Evolutionary conservation across 2,113 vertebrate species (phyloP), one percentile per base, ranked within the genome.

Genomic region (Plestiodon gilberti): DNA sequence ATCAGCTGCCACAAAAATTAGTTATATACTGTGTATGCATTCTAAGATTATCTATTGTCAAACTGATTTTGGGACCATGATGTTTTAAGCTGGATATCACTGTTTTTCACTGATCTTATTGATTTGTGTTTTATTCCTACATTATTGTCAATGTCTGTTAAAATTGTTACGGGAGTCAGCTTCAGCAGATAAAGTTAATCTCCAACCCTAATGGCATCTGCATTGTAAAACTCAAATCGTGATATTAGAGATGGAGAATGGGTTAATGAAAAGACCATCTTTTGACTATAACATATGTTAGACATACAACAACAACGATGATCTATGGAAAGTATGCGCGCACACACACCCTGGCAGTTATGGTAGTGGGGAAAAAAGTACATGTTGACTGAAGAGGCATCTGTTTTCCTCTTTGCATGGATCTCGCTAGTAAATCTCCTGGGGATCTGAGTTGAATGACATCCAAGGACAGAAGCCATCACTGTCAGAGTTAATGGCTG

Each of bases 401-500:
- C 33, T 28, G 43, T 57, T 80, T 52, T 7, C 80, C 30, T 76
- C 69, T 82, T 2, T 0, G 35, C 90, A 84, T 57, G 71, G 76
- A 48, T 40, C 5, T 18, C 0, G 0, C 43, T 76, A 40, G 20
- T 62, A 90, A 88, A 83, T 59, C 75, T 62, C 57, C 40, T 14
- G 35, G 79, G 83, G 86, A 65, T 70, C 82, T 59, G 17, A 75
- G 65, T 64, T 83, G 77, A 83, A 52, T 28, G 1, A 1, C 82
- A 75, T 80, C 76, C 79, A 78, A 6, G 2, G 59, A 80, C 25
- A 87, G 82, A 77, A 92, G 73, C 35, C 64, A 33, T 0, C 33
- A 1, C 4, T 61, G 57, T 43, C 85, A 43, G 87, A 25, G n/a
- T 5, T 76, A 90, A 92, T 73, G 75, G 74, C 28, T 38, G 20